Conservation (phyloP, 2,888 invertebrate genomes). For the Allygus modestus region DNA sequence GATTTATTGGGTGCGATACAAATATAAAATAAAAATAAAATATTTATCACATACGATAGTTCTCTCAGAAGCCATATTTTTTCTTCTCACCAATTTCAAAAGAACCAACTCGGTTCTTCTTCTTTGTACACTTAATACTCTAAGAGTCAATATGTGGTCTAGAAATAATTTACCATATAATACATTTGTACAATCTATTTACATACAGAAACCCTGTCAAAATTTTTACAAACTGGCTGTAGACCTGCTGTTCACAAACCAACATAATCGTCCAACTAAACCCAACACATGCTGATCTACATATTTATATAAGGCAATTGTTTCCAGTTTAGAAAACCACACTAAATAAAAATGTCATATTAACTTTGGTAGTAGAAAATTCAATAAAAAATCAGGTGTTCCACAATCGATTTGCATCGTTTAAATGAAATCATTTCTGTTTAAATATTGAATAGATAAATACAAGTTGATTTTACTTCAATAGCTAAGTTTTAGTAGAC, state of each 20-base stretch:
- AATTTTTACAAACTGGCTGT: constrained; percentile 34
- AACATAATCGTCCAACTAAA: background rate
- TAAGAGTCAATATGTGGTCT: constrained; percentile 41
- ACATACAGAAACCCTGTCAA: constrained; percentile 55
- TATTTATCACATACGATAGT: constrained; percentile 37
- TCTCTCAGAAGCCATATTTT: constrained; percentile 19
- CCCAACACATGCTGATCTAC: background rate
- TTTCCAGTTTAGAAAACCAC: constrained; percentile 23
- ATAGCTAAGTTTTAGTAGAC: background rate
- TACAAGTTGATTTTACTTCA: background rate
- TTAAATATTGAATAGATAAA: constrained; percentile 21
- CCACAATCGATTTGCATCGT: background rate
- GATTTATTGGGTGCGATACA: constrained; percentile 23
- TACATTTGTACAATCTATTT: constrained; percentile 54
- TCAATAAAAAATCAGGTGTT: background rate
- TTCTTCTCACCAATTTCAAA: constrained; percentile 19
- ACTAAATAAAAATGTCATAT: constrained; percentile 5
- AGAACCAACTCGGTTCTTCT: background rate
- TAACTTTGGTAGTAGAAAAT: constrained; percentile 26
- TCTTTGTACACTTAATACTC: constrained; percentile 49
- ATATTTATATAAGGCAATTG: constrained; percentile 52
- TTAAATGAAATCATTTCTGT: background rate
- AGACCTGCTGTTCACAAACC: background rate
- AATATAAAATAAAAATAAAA: constrained; percentile 46
- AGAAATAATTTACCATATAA: constrained; percentile 54